Evolutionary conservation across 2,797 vertebrate species (phyloP).

Genomic region (Pseudomugil tenellus): DNA sequence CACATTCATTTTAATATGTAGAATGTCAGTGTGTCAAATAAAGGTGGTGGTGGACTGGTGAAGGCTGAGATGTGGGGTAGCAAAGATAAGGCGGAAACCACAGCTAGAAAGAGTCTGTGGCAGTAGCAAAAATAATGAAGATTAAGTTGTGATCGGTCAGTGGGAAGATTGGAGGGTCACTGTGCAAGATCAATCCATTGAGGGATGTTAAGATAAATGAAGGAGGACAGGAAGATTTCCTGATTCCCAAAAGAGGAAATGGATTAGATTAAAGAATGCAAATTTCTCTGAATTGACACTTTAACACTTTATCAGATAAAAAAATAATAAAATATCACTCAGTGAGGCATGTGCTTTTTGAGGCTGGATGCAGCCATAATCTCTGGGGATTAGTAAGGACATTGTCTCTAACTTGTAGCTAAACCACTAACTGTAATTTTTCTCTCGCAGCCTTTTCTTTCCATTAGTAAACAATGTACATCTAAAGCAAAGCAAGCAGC

Average conservation of each 20-base stretch:
- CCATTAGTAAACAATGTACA: constrained; percentile 3
- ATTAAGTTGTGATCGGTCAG: constrained; percentile 68
- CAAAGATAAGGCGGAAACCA: constrained; percentile 23
- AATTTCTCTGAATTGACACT: constrained; percentile 46
- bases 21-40: constrained; percentile 17
- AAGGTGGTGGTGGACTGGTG: not conserved
- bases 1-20: constrained; percentile 15
- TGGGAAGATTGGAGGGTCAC: constrained; percentile 63
- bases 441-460: constrained; percentile 26
- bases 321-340: constrained; percentile 36
- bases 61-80: not conserved
- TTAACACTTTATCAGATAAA: constrained; percentile 41
- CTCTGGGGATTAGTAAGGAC: constrained; percentile 2
- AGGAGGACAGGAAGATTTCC: constrained; percentile 57
- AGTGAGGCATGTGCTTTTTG: constrained; percentile 13
- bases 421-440: not conserved
- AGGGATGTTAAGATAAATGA: constrained; percentile 53
- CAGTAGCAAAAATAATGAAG: constrained; percentile 77
- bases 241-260: constrained; percentile 49
- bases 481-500: constrained; percentile 6
- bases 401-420: not conserved
- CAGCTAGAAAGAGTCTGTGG: constrained; percentile 41
- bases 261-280: constrained; percentile 63
- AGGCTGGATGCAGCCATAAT: constrained; percentile 11
- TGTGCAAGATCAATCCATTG: constrained; percentile 56